Evolutionary conservation across 2,113 vertebrate genomes (phyloP).

Genomic region (Myocastor coypus): DNA sequence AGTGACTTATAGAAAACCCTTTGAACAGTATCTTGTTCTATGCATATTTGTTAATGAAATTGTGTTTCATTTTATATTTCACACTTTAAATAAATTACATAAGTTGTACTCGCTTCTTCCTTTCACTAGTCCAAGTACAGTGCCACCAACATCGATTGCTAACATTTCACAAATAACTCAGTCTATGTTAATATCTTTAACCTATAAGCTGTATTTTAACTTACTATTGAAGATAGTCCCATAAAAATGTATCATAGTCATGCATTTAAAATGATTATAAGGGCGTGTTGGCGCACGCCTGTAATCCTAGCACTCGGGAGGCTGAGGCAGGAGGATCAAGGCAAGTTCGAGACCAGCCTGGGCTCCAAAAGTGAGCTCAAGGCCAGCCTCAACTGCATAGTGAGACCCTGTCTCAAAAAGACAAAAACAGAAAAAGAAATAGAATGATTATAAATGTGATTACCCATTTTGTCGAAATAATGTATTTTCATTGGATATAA

Average conservation of each 20-base stretch:
- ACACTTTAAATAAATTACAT: not conserved
- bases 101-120: not conserved
- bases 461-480: conserved; percentile 23
- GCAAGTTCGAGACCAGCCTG: no score
- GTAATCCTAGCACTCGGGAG: no score
- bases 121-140: not conserved
- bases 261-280: conserved; percentile 38
- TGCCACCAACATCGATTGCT: not conserved
- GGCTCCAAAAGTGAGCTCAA: no score
- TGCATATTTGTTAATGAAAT: not conserved
- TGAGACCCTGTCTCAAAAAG: no score
- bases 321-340: no score
- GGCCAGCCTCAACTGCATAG: no score
- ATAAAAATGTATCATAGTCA: not conserved
- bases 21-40: not conserved
- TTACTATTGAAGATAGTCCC: not conserved
- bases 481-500: not conserved
- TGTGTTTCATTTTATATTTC: conserved; percentile 8
- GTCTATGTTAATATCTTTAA: not conserved
- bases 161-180: conserved; percentile 35
- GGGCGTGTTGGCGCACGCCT: no score
- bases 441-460: conserved; percentile 31
- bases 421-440: no score
- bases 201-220: conserved; percentile 25
- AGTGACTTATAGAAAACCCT: not conserved